A percentile compares a stretch with the other conserved stretches of the same genome.
Evolutionary conservation across 2,888 invertebrate species (phyloP).

Genomic region (Notodonta ziczac): DNA sequence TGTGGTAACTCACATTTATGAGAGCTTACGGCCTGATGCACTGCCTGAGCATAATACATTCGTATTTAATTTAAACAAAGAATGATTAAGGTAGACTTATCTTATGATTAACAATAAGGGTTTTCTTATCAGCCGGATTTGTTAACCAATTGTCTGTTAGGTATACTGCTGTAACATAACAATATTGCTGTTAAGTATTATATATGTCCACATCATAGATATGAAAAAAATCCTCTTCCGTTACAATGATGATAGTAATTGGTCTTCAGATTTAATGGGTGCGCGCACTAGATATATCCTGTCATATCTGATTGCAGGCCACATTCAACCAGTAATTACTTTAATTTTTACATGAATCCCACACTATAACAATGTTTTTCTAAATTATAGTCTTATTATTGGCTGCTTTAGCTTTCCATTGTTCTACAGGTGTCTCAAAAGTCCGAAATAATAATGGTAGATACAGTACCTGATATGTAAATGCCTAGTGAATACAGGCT

Average conservation of each 20-base stretch:
- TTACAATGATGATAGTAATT: neutral
- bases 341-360: too few relatives aligned
- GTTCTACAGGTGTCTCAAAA: too few relatives aligned
- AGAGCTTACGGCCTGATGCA: neutral
- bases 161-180: neutral
- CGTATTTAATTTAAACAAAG: neutral
- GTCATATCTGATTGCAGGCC: neutral
- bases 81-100: neutral
- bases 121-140: neutral
- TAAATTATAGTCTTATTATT: too few relatives aligned
- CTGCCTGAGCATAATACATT: neutral
- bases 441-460: too few relatives aligned
- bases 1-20: too few relatives aligned
- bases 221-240: neutral
- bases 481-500: too few relatives aligned
- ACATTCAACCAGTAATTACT: too few relatives aligned
- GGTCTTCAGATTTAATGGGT: neutral
- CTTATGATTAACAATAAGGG: neutral
- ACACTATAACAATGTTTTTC: too few relatives aligned
- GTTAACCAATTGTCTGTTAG: neutral
- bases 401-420: too few relatives aligned
- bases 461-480: too few relatives aligned
- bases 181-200: too few relatives aligned
- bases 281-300: neutral
- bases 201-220: too few relatives aligned